A percentile compares a stretch with the other conserved stretches of the same genome.
Conservation (phyloP, 2,888 invertebrate species). For the Phalera bucephala region DNA sequence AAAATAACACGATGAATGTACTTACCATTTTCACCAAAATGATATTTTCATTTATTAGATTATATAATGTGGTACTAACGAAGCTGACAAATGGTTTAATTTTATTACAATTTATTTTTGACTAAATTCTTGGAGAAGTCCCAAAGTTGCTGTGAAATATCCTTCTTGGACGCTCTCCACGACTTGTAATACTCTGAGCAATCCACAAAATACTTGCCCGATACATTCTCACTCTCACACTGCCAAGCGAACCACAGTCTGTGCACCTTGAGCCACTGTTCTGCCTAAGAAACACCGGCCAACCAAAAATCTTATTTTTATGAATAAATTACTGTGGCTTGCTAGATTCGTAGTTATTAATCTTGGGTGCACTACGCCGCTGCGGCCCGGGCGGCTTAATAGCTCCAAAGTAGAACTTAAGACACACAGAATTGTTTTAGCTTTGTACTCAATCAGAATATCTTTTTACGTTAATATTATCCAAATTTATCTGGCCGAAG, state of each 20-base stretch:
- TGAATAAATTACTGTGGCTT: not conserved
- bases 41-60: no score
- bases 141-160: constrained; percentile 11
- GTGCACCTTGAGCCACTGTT: constrained; percentile 87
- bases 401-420: constrained; percentile 86
- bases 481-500: constrained; percentile 25
- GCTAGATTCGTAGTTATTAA: constrained; percentile 3
- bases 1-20: no score
- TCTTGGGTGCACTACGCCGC: constrained; percentile 60
- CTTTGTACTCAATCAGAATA: not conserved
- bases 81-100: no score
- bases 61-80: no score
- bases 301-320: constrained; percentile 8
- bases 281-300: constrained; percentile 60
- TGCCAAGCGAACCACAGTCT: constrained; percentile 86
- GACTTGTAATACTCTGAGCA: constrained; percentile 65
- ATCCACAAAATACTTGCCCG: constrained; percentile 84
- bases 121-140: constrained; percentile 10
- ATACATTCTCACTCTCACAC: constrained; percentile 85
- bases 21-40: no score
- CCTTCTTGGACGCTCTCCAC: constrained; percentile 1
- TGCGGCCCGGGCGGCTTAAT: constrained; percentile 85
- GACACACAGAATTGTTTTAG: constrained; percentile 67
- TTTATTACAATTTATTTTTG: no score
- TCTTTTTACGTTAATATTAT: no score